A percentile compares a stretch with the other conserved stretches of the same genome.
phyloP scores from a whole-genome alignment of 2,888 invertebrate species.

The Schrankia costaestrigalis region DNA sequence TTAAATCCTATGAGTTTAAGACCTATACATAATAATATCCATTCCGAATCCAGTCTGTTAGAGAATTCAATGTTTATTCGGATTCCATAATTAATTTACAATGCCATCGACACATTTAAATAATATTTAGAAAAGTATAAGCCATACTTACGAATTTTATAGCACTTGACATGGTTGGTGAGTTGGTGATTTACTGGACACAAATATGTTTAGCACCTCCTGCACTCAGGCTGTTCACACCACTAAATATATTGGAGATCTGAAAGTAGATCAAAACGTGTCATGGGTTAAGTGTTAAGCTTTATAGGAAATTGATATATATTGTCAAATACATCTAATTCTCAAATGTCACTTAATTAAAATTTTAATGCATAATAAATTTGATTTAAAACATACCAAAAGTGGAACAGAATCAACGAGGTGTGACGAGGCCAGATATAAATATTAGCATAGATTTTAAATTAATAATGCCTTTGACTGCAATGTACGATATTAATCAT shows the following conservation, averaged over 20 bases:
- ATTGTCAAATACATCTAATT: constrained; percentile 56
- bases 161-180: constrained; percentile 37
- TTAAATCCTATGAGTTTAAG: no score
- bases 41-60: no score
- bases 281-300: constrained; percentile 50
- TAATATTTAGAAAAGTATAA: constrained; percentile 11
- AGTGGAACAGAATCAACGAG: constrained; percentile 67
- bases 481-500: constrained; percentile 37
- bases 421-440: constrained; percentile 64
- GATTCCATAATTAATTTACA: no score
- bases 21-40: no score
- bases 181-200: constrained; percentile 19
- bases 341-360: constrained; percentile 69
- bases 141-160: constrained; percentile 50
- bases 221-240: constrained; percentile 48
- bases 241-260: constrained; percentile 58
- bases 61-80: no score
- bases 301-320: constrained; percentile 51
- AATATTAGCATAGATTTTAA: constrained; percentile 63
- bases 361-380: constrained; percentile 73
- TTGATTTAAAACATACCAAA: constrained; percentile 65
- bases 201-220: constrained; percentile 24
- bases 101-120: constrained; percentile 8
- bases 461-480: constrained; percentile 48
- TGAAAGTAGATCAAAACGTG: constrained; percentile 67